phyloP scores from a whole-genome alignment of 1,140 invertebrate genomes.

The Musca vetustissima region DNA sequence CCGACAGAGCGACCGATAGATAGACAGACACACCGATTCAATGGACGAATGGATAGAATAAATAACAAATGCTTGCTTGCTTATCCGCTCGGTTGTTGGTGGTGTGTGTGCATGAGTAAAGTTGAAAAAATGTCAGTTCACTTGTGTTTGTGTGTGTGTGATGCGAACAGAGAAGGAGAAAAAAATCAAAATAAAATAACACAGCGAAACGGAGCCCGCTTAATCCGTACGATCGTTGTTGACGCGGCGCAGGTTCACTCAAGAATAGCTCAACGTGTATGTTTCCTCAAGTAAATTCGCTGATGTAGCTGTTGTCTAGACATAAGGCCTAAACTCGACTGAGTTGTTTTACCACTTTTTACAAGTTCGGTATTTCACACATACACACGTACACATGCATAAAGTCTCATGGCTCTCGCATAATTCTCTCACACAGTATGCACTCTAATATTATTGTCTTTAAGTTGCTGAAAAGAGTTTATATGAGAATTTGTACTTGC shows the following conservation, averaged over 20 bases:
- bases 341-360: conserved; percentile 23
- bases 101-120: background rate
- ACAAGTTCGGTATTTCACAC: background rate
- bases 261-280: conserved; percentile 25
- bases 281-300: conserved; percentile 10
- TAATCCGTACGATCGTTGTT: conserved; percentile 28
- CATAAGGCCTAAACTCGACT: conserved; percentile 7
- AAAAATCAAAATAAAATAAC: background rate
- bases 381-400: background rate
- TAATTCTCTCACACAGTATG: too few relatives aligned
- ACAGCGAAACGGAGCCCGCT: background rate
- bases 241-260: conserved; percentile 30
- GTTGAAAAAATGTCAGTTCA: conserved; percentile 19
- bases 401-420: too few relatives aligned
- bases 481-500: too few relatives aligned
- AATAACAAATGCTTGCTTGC: conserved; percentile 22
- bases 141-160: conserved; percentile 26
- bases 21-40: too few relatives aligned
- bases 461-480: too few relatives aligned
- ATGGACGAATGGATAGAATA: conserved; percentile 17
- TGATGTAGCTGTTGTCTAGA: conserved; percentile 17
- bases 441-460: too few relatives aligned
- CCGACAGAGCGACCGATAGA: too few relatives aligned
- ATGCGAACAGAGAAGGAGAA: background rate
- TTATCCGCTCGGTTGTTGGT: conserved; percentile 24